phyloP scores from a whole-genome alignment of 2,888 invertebrate species.

The Hipparchia semele region DNA sequence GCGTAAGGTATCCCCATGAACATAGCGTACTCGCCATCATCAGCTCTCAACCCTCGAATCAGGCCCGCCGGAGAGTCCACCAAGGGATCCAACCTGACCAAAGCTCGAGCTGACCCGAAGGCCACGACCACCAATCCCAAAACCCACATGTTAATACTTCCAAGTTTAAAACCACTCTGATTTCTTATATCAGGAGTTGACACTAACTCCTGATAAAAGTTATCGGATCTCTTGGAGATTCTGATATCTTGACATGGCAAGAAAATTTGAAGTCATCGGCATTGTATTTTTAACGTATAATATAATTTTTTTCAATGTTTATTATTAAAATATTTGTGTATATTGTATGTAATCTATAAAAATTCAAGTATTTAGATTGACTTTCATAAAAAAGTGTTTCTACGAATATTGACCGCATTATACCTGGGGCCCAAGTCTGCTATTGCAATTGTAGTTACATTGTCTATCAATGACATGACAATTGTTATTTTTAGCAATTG shows the following conservation, averaged over 20 bases:
- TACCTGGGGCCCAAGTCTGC: too few relatives aligned
- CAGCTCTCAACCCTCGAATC: slow-evolving; percentile 50
- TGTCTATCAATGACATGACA: too few relatives aligned
- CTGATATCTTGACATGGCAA: not conserved
- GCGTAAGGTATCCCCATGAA: slow-evolving; percentile 68
- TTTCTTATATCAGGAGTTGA: not conserved
- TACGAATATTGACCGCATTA: too few relatives aligned
- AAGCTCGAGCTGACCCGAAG: slow-evolving; percentile 13
- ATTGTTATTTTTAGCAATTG: too few relatives aligned
- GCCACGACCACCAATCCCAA: not conserved
- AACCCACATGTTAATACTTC: slow-evolving; percentile 19
- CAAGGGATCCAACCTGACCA: slow-evolving; percentile 46
- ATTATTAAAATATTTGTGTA: too few relatives aligned
- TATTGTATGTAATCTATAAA: too few relatives aligned
- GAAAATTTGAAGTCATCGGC: not conserved
- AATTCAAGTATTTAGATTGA: too few relatives aligned
- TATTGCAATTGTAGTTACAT: too few relatives aligned
- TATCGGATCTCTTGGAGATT: not conserved
- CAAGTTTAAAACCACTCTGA: not conserved
- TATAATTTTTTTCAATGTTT: not conserved
- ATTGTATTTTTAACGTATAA: not conserved
- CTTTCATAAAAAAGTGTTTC: too few relatives aligned
- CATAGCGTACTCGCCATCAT: slow-evolving; percentile 53
- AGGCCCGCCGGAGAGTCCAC: slow-evolving; percentile 52
- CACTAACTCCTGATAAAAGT: not conserved